Conservation (phyloP, 2,113 vertebrate species). For the Rhabdornis inornatus region DNA sequence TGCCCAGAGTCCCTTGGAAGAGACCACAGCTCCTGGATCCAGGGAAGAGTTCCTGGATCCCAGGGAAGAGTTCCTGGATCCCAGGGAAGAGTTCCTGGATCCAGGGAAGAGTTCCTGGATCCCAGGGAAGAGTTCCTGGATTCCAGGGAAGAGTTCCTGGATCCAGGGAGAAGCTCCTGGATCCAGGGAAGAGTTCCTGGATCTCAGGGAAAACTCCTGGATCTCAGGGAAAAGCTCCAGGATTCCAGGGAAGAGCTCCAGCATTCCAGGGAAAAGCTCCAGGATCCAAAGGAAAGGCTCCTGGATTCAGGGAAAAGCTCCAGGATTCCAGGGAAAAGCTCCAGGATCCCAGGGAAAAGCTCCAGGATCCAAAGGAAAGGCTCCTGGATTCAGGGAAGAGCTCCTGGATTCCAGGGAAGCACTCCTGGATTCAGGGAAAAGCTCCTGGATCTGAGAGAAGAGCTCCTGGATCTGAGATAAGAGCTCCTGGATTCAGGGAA, state of each 20-base stretch:
- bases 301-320: background rate
- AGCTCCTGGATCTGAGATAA: too few relatives aligned
- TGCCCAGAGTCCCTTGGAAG: background rate
- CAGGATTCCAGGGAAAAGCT: background rate
- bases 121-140: background rate
- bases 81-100: too few relatives aligned
- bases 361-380: background rate
- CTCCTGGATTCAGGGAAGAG: too few relatives aligned
- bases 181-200: background rate
- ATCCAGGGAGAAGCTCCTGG: background rate
- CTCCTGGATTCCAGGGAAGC: too few relatives aligned
- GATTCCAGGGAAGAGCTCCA: background rate
- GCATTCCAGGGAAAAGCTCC: background rate
- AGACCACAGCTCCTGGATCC: background rate
- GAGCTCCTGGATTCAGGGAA: background rate
- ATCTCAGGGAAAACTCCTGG: background rate
- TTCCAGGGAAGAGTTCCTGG: too few relatives aligned
- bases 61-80: too few relatives aligned
- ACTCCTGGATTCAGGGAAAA: too few relatives aligned
- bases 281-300: too few relatives aligned
- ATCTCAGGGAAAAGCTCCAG: background rate
- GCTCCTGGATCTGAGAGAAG: background rate
- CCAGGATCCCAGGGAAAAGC: background rate
- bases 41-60: background rate
- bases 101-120: too few relatives aligned